A percentile compares a stretch with the other conserved stretches of the same genome.
These are phyloP conservation scores for Axea sp. DNA, from an alignment of 2,888 invertebrate species.

Conservation along the genomic window DNA sequence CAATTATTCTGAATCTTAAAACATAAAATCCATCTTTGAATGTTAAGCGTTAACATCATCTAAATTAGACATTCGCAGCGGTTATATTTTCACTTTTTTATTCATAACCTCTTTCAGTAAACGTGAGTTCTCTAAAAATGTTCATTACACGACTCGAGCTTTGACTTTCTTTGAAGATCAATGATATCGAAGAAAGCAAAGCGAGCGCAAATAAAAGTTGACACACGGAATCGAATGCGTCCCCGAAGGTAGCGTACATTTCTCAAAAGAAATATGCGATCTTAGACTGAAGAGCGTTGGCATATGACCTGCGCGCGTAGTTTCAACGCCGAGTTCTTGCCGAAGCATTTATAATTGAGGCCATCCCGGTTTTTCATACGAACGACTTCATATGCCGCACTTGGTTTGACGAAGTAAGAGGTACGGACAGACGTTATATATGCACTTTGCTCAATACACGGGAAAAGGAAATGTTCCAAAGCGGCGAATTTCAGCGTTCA, in stretches of 20 bases:
- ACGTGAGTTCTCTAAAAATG: conserved; percentile 12
- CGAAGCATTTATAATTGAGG: conserved; percentile 54
- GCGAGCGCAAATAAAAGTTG: conserved; percentile 39
- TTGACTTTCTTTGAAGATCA: conserved; percentile 34
- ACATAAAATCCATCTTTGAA: no score
- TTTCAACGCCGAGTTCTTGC: conserved; percentile 8
- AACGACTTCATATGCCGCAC: conserved; percentile 35
- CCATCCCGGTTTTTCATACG: conserved; percentile 45
- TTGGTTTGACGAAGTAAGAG: conserved; percentile 38
- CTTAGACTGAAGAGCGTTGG: conserved; percentile 8
- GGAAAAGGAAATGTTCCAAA: conserved; percentile 48
- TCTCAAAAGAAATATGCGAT: conserved; percentile 22
- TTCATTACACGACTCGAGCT: conserved; percentile 14
- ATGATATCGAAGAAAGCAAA: conserved; percentile 39
- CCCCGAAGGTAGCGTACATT: conserved; percentile 6
- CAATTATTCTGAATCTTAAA: no score
- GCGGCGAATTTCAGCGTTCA: conserved; percentile 47
- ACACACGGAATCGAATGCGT: conserved; percentile 39
- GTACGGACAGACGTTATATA: conserved; percentile 42
- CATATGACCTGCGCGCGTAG: conserved; percentile 29
- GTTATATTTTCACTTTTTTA: background rate
- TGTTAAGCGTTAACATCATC: background rate
- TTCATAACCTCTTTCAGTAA: conserved; percentile 10
- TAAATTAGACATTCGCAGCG: background rate
- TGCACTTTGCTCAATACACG: conserved; percentile 56